Base-by-base conservation (phyloP, 2,888 invertebrate genomes). In the Pantelozetes paolii region DNA sequence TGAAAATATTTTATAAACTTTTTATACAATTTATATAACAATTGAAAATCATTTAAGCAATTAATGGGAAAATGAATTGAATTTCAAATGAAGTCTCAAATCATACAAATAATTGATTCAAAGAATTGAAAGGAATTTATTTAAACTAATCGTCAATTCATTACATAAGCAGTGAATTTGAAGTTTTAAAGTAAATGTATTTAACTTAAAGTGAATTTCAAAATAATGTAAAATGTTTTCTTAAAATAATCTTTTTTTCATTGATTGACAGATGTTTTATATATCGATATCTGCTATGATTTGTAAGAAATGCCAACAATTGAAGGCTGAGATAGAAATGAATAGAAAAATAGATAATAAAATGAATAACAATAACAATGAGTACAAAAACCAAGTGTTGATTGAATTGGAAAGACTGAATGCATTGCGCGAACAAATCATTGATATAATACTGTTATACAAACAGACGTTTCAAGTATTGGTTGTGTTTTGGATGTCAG, bases 291-390 rank as follows among this genome's bases (percentile, higher is more conserved):
- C 67, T n/a, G 36, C 40, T 11, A 67, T 42, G 67, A 23, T 67
- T 40, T 67, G 67, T 23, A 67, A 42, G 23, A 67, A 67, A 67
- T 67, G 67, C 40, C 32, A 67, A 67, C 67, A 67, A 67, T 67
- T 67, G 20, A 23, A 23, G 67, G 23, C 1, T 32, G 67, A 67
- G 42, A 67, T 67, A 11, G 23, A 20, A 42, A 18, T 67, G 2
- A n/a, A 59, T 30, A 23, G 8, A 15, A 59, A 59, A 13, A 59
- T 59, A 5, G 15, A 5, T 48, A 48, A 48, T 48, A 15, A 48
- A 15, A 32, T 59, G 8, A 30, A 57, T 28, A 30, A 32, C 59
- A 59, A 67, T 40, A 40, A 36, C 20, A 36, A 2, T 36, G 67
- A 67, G 11, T 18, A 40, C 67, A 67, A 67, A 5, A 26, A 59